Percentiles rank a stretch among this genome's conserved stretches.
Evolutionary conservation across 2,797 vertebrate genomes (phyloP).

Genomic region (Acanthurus tractus): DNA sequence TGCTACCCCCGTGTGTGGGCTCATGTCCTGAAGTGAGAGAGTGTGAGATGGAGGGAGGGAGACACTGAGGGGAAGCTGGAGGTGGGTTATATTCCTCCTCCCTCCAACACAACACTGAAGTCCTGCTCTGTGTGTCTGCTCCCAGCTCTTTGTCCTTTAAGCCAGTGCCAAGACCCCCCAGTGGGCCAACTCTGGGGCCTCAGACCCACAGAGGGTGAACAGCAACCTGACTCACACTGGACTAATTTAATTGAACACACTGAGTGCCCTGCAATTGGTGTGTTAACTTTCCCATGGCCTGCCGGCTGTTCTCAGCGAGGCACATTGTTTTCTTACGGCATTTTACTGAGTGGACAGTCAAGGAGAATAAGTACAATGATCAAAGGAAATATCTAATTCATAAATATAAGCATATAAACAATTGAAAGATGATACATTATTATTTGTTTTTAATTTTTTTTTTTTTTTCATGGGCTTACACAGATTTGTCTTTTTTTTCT

Average conservation of each 20-base stretch:
- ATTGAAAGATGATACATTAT: background rate
- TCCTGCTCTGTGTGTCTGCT: conserved; percentile 61
- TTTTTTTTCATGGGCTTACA: background rate
- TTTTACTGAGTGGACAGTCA: conserved; percentile 12
- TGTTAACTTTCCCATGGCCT: conserved; percentile 48
- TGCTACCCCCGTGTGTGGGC: conserved; percentile 79
- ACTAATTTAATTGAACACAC: conserved; percentile 70
- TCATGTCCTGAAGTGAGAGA: conserved; percentile 65
- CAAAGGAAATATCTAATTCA: background rate
- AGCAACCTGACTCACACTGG: conserved; percentile 61
- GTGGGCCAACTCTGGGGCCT: conserved; percentile 50
- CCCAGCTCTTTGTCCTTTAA: conserved; percentile 65
- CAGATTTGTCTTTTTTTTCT: background rate
- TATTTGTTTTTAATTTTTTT: background rate
- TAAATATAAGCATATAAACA: no score
- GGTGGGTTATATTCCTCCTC: conserved; percentile 68
- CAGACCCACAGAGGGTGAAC: conserved; percentile 57
- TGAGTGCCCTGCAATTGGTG: conserved; percentile 50
- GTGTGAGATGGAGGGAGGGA: conserved; percentile 40
- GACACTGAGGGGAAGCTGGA: conserved; percentile 42
- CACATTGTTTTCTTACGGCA: conserved; percentile 13
- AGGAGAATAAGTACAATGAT: background rate
- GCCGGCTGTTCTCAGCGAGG: conserved; percentile 43
- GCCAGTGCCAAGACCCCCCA: conserved; percentile 66
- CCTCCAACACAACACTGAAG: conserved; percentile 54